phyloP scores from a whole-genome alignment of 2,888 invertebrate genomes.

The Athalia cordata region DNA sequence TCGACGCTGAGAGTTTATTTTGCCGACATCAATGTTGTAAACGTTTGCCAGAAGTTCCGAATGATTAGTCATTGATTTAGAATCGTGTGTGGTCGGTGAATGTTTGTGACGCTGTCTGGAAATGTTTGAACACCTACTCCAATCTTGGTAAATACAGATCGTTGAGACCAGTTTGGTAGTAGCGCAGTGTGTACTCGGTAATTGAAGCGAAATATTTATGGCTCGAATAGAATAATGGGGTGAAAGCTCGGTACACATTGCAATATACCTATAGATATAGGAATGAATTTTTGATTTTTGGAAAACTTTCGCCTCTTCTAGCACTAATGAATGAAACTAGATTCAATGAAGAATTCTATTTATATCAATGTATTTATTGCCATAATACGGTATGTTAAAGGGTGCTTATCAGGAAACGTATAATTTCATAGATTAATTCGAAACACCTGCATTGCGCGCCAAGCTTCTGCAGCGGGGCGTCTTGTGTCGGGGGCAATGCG shows the following conservation, averaged over 20 bases:
- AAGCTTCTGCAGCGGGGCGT: too few species aligned
- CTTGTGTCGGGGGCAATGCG: too few species aligned
- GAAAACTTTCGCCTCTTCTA: too few species aligned
- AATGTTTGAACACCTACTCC: not conserved
- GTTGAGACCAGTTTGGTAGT: constrained; percentile 6
- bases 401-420: too few species aligned
- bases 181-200: not conserved
- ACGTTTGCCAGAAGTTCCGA: constrained; percentile 6
- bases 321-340: too few species aligned
- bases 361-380: too few species aligned
- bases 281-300: too few species aligned
- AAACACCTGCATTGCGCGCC: too few species aligned
- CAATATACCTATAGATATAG: too few species aligned
- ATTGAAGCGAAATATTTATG: constrained; percentile 11
- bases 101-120: constrained; percentile 32
- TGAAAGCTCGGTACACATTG: not conserved
- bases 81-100: constrained; percentile 11
- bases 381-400: too few species aligned
- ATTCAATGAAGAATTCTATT: too few species aligned
- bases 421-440: too few species aligned
- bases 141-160: constrained; percentile 11
- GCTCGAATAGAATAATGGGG: constrained; percentile 17
- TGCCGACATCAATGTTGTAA: constrained; percentile 8
- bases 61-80: constrained; percentile 34
- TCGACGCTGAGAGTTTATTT: constrained; percentile 10